A percentile compares a stretch with the other conserved stretches of the same genome.
These are phyloP conservation scores for Coracias cyanogaster DNA, from an alignment of 2,797 vertebrate genomes.

Conservation along the genomic window DNA sequence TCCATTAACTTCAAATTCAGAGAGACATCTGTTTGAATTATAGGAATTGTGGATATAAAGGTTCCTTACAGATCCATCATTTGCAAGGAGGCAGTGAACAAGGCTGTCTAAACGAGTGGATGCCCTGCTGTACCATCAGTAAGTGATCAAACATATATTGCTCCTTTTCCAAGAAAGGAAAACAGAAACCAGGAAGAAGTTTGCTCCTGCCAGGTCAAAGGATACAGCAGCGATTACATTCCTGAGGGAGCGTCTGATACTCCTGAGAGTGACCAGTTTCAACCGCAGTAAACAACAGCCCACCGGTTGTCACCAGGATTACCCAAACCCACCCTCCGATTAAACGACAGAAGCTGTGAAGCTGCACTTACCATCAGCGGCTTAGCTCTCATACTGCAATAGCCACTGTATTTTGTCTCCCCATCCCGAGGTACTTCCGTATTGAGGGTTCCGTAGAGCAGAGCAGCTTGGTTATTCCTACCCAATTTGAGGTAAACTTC, in stretches of 20 bases:
- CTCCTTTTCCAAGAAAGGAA: background rate
- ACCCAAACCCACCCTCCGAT: background rate
- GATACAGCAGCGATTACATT: background rate
- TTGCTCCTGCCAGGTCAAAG: background rate
- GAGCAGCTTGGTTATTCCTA: slow-evolving; percentile 85
- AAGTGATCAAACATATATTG: background rate
- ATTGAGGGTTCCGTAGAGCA: slow-evolving; percentile 88
- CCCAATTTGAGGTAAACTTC: slow-evolving; percentile 85
- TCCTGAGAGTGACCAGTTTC: background rate
- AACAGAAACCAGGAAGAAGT: background rate
- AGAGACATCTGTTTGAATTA: background rate
- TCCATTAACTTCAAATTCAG: background rate
- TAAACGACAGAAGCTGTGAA: background rate
- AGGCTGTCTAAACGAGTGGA: background rate
- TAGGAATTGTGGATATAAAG: background rate
- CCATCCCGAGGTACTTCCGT: slow-evolving; percentile 87
- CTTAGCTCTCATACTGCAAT: slow-evolving; percentile 88
- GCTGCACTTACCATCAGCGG: slow-evolving; percentile 82
- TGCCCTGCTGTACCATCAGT: background rate
- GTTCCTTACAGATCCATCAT: background rate
- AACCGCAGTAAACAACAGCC: background rate
- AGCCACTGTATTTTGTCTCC: slow-evolving; percentile 91
- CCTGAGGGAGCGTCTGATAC: background rate
- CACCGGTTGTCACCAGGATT: background rate
- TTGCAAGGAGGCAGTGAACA: background rate